Base-by-base conservation (phyloP, 1,140 invertebrate genomes). In the Cecropterus lyciades region DNA sequence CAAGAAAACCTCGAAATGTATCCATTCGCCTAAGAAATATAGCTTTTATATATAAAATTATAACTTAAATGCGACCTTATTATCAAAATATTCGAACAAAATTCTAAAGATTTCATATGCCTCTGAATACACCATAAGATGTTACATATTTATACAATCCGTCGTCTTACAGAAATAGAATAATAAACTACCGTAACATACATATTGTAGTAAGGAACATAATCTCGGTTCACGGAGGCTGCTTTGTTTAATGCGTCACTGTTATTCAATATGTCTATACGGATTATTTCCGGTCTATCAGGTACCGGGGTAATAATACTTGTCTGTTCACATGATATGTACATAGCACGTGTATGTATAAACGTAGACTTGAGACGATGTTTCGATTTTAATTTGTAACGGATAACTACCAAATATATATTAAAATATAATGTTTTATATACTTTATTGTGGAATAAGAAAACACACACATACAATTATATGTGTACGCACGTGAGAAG, bases 231-330 rank as follows among this genome's bases (percentile, higher is more conserved):
- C 42, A 59, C 55, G 55, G 55, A 46, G 55, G 42, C 55, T 59
- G 55, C 40, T 59, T 59, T 59, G 55, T 46, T 55, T 57, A 46
- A 27, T 46, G 42, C 55, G 55, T 59, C 55, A 59, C n/a, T 46
- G 55, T 59, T 59, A 59, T 59, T 59, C 55, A 59, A 59, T 59
- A 59, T 43, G 55, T 59, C 55, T 46, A 10, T 15, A 45, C 14
- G 42, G 42, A 59, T 59, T 59, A 59, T 59, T 59, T 59, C 55
- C 55, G 55, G 55, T 59, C 55, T 59, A 59, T 59, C 59, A 62
- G 42, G 30, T 49, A 10, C 14, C 33, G n/a, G 30, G 10, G 10
- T 40, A 49, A 40, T 51, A 27, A 59, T 20, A 57, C 37, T 67
- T 20, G 13, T 33, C 20, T 37, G 33, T 40, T 60, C 40, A 14